phyloP scores from a whole-genome alignment of 2,113 vertebrate genomes.

The Cynopterus brachyotis region DNA sequence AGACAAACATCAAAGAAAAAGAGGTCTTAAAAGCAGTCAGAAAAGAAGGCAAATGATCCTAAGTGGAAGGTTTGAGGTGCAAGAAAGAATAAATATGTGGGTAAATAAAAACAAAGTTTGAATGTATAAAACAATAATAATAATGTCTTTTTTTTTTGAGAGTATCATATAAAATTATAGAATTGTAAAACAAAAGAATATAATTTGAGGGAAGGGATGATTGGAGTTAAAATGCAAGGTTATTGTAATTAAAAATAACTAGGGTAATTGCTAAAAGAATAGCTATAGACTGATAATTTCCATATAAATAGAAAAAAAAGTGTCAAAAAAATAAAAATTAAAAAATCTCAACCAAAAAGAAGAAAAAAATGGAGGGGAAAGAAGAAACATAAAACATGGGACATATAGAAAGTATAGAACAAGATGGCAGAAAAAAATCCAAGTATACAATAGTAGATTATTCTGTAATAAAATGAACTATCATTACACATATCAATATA shows the following conservation, averaged over 20 bases:
- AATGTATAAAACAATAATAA: neutral
- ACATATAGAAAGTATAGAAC: neutral
- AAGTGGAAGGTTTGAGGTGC: neutral
- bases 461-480: neutral
- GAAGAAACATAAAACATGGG: neutral
- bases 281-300: neutral
- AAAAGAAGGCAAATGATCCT: slow-evolving; percentile 4
- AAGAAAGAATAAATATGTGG: slow-evolving; percentile 24
- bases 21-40: neutral
- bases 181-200: neutral
- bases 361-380: neutral
- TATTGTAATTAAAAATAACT: slow-evolving; percentile 14
- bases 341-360: neutral
- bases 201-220: neutral
- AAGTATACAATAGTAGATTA: slow-evolving; percentile 27
- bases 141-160: neutral
- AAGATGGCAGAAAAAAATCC: neutral
- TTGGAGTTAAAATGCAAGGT: neutral
- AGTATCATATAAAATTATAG: neutral
- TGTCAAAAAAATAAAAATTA: neutral
- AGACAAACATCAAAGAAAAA: neutral
- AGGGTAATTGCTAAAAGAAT: neutral
- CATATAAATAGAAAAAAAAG: neutral
- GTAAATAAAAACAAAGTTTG: neutral
- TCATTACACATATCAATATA: neutral